Evolutionary conservation across 1,140 invertebrate genomes (phyloP).

Genomic region (Gerris buenoi): DNA sequence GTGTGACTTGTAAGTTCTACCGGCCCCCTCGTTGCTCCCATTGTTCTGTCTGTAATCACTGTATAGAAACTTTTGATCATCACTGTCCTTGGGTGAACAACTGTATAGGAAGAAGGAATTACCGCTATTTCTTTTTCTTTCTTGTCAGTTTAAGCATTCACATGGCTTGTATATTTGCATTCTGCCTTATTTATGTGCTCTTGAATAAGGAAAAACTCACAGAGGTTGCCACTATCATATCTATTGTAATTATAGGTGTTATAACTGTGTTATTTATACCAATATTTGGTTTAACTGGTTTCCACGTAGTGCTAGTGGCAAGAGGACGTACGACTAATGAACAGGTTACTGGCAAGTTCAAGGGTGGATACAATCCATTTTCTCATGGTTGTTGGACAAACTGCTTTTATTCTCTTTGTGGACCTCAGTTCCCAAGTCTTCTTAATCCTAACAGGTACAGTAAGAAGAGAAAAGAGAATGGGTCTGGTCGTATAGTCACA

Average conservation of each 20-base stretch:
- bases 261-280: constrained; percentile 71
- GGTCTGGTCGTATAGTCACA: constrained; percentile 23
- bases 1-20: constrained; percentile 98
- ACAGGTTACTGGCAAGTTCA: constrained; percentile 97
- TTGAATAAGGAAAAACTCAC: constrained; percentile 65
- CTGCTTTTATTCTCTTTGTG: constrained; percentile 88
- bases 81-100: constrained; percentile 99
- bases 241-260: constrained; percentile 27
- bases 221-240: constrained; percentile 67
- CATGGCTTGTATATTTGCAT: constrained; percentile 90
- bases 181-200: constrained; percentile 82
- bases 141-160: constrained; percentile 88
- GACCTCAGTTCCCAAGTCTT: constrained; percentile 78
- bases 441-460: constrained; percentile 26
- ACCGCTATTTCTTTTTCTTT: constrained; percentile 97
- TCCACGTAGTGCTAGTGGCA: constrained; percentile 92
- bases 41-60: constrained; percentile 97
- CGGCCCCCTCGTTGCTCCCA: constrained; percentile 94
- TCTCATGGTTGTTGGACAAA: constrained; percentile 84
- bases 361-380: constrained; percentile 93
- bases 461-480: constrained; percentile 30
- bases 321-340: constrained; percentile 99
- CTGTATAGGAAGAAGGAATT: constrained; percentile 96
- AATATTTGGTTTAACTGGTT: constrained; percentile 91
- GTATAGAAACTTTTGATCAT: constrained; percentile 99